These are phyloP conservation scores for Cybosia mesomella DNA, from an alignment of 2,888 invertebrate species.

Conservation along the genomic window DNA sequence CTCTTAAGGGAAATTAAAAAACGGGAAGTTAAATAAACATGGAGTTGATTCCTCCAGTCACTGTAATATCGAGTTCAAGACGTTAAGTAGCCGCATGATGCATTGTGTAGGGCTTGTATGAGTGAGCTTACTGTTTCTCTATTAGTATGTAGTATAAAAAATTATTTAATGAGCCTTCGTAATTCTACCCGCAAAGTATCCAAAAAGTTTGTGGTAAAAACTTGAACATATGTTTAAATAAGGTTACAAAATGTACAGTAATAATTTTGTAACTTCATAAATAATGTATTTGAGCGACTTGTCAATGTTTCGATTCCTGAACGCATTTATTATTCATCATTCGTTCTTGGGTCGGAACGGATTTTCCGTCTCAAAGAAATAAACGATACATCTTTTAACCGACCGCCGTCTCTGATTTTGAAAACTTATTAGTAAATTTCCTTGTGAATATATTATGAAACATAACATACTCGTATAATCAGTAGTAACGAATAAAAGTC, in stretches of 20 bases:
- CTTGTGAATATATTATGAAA: background rate
- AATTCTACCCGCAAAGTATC: no score
- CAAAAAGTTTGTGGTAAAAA: no score
- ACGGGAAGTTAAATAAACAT: no score
- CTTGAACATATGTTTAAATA: background rate
- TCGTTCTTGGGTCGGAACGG: background rate
- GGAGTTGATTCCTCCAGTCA: no score
- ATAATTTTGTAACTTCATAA: background rate
- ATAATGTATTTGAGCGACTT: background rate
- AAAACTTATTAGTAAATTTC: background rate
- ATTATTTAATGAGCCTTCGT: no score
- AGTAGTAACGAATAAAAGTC: no score
- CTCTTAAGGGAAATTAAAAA: no score
- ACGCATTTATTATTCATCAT: slow-evolving; percentile 5
- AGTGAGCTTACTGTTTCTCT: background rate
- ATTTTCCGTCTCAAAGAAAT: slow-evolving; percentile 2
- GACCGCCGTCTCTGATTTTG: background rate
- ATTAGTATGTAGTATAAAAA: no score
- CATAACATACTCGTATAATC: no score
- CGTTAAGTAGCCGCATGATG: no score
- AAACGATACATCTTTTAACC: background rate
- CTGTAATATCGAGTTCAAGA: no score
- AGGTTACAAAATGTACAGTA: background rate
- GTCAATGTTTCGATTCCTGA: slow-evolving; percentile 6
- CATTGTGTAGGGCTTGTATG: background rate